These are phyloP conservation scores for Cephus sareptanus DNA, from an alignment of 2,888 invertebrate genomes.

Conservation along the genomic window DNA sequence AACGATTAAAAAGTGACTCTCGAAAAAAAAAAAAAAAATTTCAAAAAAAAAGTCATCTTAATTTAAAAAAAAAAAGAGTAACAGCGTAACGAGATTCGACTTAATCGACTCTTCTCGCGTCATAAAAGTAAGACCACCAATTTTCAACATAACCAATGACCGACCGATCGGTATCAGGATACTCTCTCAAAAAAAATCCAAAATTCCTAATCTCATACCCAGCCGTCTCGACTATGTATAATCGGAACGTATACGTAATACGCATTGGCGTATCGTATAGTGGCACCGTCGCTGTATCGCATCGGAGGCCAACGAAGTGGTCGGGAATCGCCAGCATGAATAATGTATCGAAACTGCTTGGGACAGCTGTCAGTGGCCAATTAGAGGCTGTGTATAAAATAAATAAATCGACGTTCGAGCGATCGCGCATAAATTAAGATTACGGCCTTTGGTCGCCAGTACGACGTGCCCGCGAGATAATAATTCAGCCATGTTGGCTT, in stretches of 20 bases:
- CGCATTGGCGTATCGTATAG: background rate
- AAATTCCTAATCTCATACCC: background rate
- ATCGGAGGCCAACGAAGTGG: slow-evolving; percentile 11
- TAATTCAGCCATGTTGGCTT: background rate
- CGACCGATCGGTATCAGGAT: background rate
- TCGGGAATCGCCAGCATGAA: slow-evolving; percentile 36
- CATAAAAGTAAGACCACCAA: background rate
- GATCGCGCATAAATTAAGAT: slow-evolving; percentile 49
- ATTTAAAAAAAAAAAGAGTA: background rate
- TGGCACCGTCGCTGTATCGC: background rate
- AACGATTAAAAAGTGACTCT: background rate
- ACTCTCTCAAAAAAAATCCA: background rate
- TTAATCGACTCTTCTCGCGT: background rate
- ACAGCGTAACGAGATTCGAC: background rate
- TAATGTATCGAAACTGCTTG: slow-evolving; percentile 35
- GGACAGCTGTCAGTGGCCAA: slow-evolving; percentile 51
- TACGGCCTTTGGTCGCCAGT: slow-evolving; percentile 36
- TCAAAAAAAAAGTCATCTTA: too few relatives aligned
- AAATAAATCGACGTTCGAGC: slow-evolving; percentile 47
- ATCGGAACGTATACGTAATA: background rate
- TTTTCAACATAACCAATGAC: background rate
- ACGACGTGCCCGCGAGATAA: slow-evolving; percentile 8
- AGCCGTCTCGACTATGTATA: background rate
- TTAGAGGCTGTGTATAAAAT: slow-evolving; percentile 45
- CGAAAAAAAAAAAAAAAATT: too few relatives aligned